Conservation (phyloP, 2,888 invertebrate species). For the Hydriomena furcata region DNA sequence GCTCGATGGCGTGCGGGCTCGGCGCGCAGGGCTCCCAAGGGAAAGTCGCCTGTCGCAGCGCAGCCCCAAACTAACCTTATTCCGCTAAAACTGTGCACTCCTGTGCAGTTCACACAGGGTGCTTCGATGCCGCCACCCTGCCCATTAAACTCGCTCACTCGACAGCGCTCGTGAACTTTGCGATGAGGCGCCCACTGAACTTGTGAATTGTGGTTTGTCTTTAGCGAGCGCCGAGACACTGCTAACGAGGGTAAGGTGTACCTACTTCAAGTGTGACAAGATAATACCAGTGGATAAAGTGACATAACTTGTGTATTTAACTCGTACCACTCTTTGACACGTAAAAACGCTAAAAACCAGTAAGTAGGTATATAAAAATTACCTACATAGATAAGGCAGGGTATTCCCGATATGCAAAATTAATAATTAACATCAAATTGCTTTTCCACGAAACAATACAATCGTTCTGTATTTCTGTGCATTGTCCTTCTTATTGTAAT, state of each 20-base stretch:
- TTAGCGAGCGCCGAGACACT: slow-evolving; percentile 3
- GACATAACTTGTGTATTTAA: neutral
- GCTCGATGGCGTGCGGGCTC: slow-evolving; percentile 21
- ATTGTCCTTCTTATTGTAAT: too few relatives aligned
- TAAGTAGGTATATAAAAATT: neutral
- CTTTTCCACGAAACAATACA: too few relatives aligned
- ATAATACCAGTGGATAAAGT: neutral
- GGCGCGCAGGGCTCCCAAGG: slow-evolving; percentile 38
- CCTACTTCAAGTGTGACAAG: slow-evolving; percentile 1
- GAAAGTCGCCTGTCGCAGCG: slow-evolving; percentile 7
- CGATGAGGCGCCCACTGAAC: slow-evolving; percentile 13
- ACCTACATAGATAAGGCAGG: neutral
- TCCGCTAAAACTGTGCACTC: too few relatives aligned
- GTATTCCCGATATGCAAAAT: slow-evolving; percentile 6
- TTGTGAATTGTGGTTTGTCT: slow-evolving; percentile 2
- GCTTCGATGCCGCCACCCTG: slow-evolving; percentile 5
- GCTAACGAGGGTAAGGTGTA: slow-evolving; percentile 3
- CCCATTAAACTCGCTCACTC: slow-evolving; percentile 20
- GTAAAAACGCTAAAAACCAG: too few relatives aligned
- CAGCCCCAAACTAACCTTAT: too few relatives aligned
- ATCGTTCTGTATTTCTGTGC: too few relatives aligned
- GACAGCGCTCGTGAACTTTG: neutral
- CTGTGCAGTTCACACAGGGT: too few relatives aligned
- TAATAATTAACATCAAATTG: slow-evolving; percentile 2
- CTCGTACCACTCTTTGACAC: neutral